Conservation (phyloP, 2,888 invertebrate genomes). For the Lasioglossum pauxillum region DNA sequence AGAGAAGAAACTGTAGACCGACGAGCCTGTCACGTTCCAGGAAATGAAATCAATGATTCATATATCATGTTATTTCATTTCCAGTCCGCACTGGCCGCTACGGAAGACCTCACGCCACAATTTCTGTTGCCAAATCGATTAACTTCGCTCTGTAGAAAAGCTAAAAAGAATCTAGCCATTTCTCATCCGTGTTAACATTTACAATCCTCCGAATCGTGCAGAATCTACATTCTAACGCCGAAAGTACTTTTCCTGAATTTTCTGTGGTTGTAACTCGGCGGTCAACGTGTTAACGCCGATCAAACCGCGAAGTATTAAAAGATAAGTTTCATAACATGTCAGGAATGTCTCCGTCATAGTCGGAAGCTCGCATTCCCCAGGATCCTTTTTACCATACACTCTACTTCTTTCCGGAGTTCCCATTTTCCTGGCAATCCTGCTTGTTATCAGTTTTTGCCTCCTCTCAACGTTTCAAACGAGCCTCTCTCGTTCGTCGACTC, state of each 20-base stretch:
- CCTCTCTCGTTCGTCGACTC: not conserved
- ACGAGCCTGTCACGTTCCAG: not conserved
- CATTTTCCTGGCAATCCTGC: slow-evolving; percentile 6
- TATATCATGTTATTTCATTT: not conserved
- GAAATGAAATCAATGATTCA: slow-evolving; percentile 1
- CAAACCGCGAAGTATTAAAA: not conserved
- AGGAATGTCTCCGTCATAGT: not conserved
- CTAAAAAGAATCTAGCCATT: not conserved
- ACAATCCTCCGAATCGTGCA: not conserved
- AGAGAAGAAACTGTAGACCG: not conserved
- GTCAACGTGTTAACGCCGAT: no score
- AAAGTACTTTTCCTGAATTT: no score
- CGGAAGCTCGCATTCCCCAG: not conserved
- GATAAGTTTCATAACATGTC: not conserved
- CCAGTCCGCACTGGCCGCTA: not conserved
- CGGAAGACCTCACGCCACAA: not conserved
- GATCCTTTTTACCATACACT: not conserved
- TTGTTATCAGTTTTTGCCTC: not conserved
- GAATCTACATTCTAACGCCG: not conserved
- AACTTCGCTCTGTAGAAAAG: not conserved
- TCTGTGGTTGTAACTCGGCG: no score
- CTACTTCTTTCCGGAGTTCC: not conserved
- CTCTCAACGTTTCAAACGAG: not conserved
- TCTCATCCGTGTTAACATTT: not conserved
- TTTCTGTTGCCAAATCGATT: not conserved